Evolutionary conservation across 1,140 invertebrate species (phyloP).

Genomic region (Drosophila baimaii): DNA sequence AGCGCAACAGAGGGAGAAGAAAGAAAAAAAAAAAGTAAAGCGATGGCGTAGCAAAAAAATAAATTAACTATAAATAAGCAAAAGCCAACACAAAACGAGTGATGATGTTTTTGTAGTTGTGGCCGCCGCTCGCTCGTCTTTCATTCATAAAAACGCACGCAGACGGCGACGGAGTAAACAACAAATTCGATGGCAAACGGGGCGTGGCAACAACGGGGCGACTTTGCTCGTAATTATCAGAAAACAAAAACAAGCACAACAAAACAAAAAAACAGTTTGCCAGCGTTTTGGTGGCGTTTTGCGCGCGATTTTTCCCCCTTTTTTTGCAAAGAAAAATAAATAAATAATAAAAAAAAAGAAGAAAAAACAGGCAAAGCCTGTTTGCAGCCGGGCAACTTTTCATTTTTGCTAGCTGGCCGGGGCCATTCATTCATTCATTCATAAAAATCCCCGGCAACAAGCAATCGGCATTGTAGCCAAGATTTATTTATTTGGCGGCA

Average conservation of each 20-base stretch:
- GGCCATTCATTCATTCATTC: slow-evolving; percentile 66
- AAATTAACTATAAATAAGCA: slow-evolving; percentile 78
- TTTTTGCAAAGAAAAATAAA: slow-evolving; percentile 25
- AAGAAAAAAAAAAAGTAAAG: slow-evolving; percentile 10
- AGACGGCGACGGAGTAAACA: slow-evolving; percentile 51
- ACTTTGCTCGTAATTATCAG: slow-evolving; percentile 57
- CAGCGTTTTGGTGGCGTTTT: slow-evolving; percentile 43
- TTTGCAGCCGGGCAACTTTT: slow-evolving; percentile 46
- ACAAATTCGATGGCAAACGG: slow-evolving; percentile 24
- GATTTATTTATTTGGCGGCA: slow-evolving; percentile 79
- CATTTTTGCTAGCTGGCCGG: slow-evolving; percentile 58
- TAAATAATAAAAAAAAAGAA: background rate
- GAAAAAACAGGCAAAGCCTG: slow-evolving; percentile 35
- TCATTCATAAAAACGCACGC: slow-evolving; percentile 62
- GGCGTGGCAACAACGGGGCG: slow-evolving; percentile 27
- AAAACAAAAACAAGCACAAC: slow-evolving; percentile 23
- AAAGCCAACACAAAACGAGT: slow-evolving; percentile 48
- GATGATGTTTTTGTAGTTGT: slow-evolving; percentile 21
- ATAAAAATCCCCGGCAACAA: slow-evolving; percentile 64
- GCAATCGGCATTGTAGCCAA: slow-evolving; percentile 55
- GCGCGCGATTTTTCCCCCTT: slow-evolving; percentile 28
- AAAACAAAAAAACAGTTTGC: slow-evolving; percentile 18
- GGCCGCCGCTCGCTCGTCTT: slow-evolving; percentile 16
- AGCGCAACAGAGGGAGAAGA: slow-evolving; percentile 3
- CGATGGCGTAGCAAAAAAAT: slow-evolving; percentile 61